phyloP scores from a whole-genome alignment of 2,113 vertebrate genomes.

The Chaetodon auriga region DNA sequence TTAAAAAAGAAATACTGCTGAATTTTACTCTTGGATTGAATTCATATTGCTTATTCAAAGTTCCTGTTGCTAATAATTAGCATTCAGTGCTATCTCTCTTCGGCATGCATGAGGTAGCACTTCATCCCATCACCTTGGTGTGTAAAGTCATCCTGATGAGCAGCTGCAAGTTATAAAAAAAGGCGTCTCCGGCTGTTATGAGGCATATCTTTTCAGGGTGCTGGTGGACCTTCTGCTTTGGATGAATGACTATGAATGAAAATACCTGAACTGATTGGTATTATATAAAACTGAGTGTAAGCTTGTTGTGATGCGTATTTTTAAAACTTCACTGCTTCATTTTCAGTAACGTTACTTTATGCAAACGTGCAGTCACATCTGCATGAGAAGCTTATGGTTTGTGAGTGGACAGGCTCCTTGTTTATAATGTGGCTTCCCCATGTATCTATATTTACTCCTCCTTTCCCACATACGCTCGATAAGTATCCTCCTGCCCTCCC shows the following conservation, averaged over 20 bases:
- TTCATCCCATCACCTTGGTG: conserved; percentile 22
- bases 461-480: not conserved
- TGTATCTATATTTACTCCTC: conserved; percentile 34
- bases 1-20: not conserved
- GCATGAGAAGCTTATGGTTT: not conserved
- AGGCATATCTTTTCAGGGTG: not conserved
- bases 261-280: not conserved
- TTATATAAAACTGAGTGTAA: not conserved
- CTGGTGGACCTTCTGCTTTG: not conserved
- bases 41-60: not conserved
- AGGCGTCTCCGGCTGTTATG: not conserved
- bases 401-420: not conserved
- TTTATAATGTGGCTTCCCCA: conserved; percentile 11
- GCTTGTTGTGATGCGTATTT: not conserved
- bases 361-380: not conserved
- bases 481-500: conserved; percentile 19
- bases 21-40: conserved; percentile 2
- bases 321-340: not conserved
- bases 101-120: not conserved
- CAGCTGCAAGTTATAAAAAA: not conserved
- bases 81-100: conserved; percentile 15
- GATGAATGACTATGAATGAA: not conserved
- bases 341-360: not conserved
- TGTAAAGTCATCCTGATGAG: conserved; percentile 18
- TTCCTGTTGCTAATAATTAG: conserved; percentile 5